phyloP scores from a whole-genome alignment of 2,797 vertebrate genomes.

The Dromococcyx pavoninus region DNA sequence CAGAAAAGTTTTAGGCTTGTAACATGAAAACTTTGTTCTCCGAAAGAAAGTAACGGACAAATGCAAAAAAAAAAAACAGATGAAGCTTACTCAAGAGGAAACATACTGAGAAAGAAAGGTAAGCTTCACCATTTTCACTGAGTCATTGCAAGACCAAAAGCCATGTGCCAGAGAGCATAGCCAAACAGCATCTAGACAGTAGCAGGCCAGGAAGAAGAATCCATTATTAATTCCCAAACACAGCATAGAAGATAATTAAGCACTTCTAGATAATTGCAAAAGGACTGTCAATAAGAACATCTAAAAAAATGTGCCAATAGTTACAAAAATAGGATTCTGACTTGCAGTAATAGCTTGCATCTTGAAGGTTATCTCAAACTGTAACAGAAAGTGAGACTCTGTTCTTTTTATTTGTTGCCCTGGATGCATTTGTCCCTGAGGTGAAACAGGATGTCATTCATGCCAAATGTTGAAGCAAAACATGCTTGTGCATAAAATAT shows the following conservation, averaged over 20 bases:
- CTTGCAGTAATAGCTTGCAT: neutral
- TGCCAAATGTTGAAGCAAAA: conserved; percentile 35
- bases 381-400: neutral
- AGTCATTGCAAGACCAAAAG: neutral
- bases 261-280: neutral
- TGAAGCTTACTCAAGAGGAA: neutral
- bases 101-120: neutral
- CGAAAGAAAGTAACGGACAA: neutral
- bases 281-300: neutral
- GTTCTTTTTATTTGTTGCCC: neutral
- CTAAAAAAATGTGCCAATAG: neutral
- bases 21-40: neutral
- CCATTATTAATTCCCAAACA: neutral
- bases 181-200: neutral
- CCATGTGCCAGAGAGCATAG: neutral
- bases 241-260: neutral
- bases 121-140: neutral
- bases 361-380: neutral
- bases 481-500: conserved; percentile 34
- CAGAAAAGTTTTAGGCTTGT: neutral
- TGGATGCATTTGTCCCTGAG: conserved; percentile 18
- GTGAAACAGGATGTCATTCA: neutral
- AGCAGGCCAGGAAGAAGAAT: neutral
- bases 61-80: neutral
- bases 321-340: neutral